Evolutionary conservation across 2,113 vertebrate genomes (phyloP).

Genomic region (Xiphias gladius): DNA sequence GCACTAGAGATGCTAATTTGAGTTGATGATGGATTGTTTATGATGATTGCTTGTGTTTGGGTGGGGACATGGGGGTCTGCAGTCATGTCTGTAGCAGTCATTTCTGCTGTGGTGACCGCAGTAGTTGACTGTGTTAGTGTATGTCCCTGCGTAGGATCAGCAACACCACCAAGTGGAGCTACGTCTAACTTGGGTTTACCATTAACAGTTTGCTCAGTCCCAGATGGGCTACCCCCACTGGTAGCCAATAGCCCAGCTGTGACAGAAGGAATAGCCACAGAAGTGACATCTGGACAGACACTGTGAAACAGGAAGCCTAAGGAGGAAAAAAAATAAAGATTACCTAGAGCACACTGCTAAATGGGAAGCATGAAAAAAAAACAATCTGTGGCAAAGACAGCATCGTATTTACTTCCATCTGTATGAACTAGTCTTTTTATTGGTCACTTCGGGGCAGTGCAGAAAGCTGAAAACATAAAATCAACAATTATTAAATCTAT

Average conservation of each 20-base stretch:
- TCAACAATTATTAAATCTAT: no score
- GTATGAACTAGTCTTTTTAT: no score
- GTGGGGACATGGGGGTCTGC: not conserved
- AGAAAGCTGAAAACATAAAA: no score
- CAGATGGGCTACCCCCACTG: accelerated
- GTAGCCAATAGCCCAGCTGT: accelerated
- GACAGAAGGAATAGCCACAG: accelerated
- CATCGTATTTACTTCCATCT: not conserved
- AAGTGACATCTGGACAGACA: not conserved
- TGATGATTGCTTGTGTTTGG: accelerated
- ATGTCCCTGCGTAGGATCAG: accelerated
- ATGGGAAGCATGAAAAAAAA: not conserved
- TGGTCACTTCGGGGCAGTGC: no score
- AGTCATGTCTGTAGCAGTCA: no score
- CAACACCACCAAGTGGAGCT: accelerated
- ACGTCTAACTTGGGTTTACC: accelerated
- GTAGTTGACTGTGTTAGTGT: not conserved
- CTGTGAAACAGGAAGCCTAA: slow-evolving; percentile 49
- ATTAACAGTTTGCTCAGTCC: no score
- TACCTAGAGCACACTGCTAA: not conserved
- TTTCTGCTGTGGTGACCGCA: accelerated
- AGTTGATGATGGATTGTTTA: not conserved
- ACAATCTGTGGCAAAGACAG: not conserved
- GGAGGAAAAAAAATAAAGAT: not conserved
- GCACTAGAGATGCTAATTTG: accelerated